A percentile compares a stretch with the other conserved stretches of the same genome.
These are phyloP conservation scores for Athripsodes cinereus DNA, from an alignment of 2,888 invertebrate species.

Conservation along the genomic window DNA sequence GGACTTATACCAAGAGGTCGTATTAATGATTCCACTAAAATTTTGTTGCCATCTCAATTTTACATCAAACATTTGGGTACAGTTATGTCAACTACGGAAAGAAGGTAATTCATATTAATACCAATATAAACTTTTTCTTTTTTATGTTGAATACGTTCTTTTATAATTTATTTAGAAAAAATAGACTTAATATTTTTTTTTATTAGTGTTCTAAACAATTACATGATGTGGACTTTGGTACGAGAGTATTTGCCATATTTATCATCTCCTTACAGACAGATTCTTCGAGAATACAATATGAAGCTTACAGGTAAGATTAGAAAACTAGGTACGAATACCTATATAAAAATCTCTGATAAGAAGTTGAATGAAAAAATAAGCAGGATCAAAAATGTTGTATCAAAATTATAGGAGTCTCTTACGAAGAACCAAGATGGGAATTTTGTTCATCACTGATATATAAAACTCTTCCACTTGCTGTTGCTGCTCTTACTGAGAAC, in stretches of 20 bases:
- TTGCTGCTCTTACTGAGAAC: conserved; percentile 6
- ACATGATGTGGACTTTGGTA: conserved; percentile 53
- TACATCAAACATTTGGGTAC: conserved; percentile 48
- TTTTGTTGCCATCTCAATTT: conserved; percentile 45
- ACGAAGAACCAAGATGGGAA: conserved; percentile 17
- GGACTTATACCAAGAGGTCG: conserved; percentile 44
- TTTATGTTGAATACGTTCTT: too few species aligned
- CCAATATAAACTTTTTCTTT: too few species aligned
- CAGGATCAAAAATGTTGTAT: too few species aligned
- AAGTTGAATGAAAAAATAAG: too few species aligned
- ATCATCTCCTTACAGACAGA: conserved; percentile 34
- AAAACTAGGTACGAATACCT: too few species aligned
- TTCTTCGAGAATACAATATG: conserved; percentile 9
- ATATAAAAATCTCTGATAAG: too few species aligned
- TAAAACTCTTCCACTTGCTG: conserved; percentile 16
- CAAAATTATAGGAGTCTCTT: conserved; percentile 10
- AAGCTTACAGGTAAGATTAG: conserved; percentile 13
- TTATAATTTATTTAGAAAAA: not conserved
- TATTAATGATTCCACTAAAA: conserved; percentile 45
- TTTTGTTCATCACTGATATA: conserved; percentile 18
- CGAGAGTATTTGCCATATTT: conserved; percentile 50
- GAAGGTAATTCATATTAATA: conserved; percentile 27
- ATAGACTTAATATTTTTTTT: conserved; percentile 13
- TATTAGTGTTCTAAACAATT: conserved; percentile 50
- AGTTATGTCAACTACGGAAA: conserved; percentile 46